phyloP scores from a whole-genome alignment of 2,113 vertebrate genomes.

The Puffinus mauretanicus region DNA sequence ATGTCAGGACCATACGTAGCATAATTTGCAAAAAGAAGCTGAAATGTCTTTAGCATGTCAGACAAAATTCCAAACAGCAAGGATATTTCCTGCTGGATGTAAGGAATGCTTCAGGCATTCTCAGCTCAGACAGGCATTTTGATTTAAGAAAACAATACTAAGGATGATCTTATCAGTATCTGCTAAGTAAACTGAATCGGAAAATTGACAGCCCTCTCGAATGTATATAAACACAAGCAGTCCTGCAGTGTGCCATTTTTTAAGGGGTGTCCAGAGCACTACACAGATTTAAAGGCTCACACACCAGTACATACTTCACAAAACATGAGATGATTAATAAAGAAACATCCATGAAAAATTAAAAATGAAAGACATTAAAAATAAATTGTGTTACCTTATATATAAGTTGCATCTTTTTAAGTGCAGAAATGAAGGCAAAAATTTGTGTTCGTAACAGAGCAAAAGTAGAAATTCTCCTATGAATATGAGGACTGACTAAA shows the following conservation, averaged over 20 bases:
- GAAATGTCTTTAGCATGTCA: background rate
- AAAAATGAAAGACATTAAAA: background rate
- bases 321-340: background rate
- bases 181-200: background rate
- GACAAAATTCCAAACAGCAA: background rate
- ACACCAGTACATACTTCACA: background rate
- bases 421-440: background rate
- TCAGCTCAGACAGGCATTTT: background rate
- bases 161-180: background rate
- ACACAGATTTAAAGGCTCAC: background rate
- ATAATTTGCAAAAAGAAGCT: background rate
- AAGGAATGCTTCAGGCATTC: background rate
- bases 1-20: background rate
- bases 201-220: background rate
- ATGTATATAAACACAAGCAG: background rate
- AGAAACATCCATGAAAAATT: background rate
- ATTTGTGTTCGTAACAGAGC: background rate
- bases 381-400: background rate
- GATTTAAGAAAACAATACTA: background rate
- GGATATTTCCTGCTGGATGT: background rate
- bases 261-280: background rate
- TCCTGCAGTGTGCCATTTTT: background rate
- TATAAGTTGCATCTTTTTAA: conserved; percentile 25
- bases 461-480: background rate
- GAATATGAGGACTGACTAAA: background rate